Base-by-base conservation (phyloP, 2,797 vertebrate species). In the Lagorchestes hirsutus region DNA sequence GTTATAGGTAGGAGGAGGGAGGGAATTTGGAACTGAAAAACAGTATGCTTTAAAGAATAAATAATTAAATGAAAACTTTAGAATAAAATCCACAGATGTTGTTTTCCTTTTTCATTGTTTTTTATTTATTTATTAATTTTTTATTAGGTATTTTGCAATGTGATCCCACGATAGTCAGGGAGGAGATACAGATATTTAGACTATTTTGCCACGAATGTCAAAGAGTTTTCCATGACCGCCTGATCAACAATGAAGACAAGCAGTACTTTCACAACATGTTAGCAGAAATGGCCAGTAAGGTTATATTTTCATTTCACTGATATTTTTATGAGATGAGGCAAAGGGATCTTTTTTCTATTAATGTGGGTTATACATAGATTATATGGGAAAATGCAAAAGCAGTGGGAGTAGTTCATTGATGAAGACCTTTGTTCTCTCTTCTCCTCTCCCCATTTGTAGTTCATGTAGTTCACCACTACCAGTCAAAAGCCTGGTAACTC, bases 171-270 rank as follows among this genome's bases (percentile, higher is more conserved):
- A 98, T 99, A 87, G 98, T 99, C 94, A 98, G 98, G 97, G 99
- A 99, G 92, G 98, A 99, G 97, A 98, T 97, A 1, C 99, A 99
- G 96, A 98, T 99, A 95, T 99, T 99, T 97, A 98, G 99, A 96
- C 98, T 99, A 34, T 99, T 99, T 98, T 99, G 99, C 97, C 99
- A 99, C 5, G 99, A 99, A 97, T 99, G 99, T 97, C 99, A 99
- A 98, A 98, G 99, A 54, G 99, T 99, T 50, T 99, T 99, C 97
- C 99, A 99, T 0, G 99, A 99, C 94, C 98, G 99, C 10, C 98
- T 99, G 91, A 99, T 99, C 98, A 99, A 99, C 98, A 99, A 93
- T 57, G 98, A 99, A 97, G 99, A 99, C 96, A 99, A 99, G 91
- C 98, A 98, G 55, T 99, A 99, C 98, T 99, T 99, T 97, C 98